Evolutionary conservation across 2,797 vertebrate species (phyloP), one percentile per base, ranked within the genome.

Genomic region (Gymnopithys bicolor): DNA sequence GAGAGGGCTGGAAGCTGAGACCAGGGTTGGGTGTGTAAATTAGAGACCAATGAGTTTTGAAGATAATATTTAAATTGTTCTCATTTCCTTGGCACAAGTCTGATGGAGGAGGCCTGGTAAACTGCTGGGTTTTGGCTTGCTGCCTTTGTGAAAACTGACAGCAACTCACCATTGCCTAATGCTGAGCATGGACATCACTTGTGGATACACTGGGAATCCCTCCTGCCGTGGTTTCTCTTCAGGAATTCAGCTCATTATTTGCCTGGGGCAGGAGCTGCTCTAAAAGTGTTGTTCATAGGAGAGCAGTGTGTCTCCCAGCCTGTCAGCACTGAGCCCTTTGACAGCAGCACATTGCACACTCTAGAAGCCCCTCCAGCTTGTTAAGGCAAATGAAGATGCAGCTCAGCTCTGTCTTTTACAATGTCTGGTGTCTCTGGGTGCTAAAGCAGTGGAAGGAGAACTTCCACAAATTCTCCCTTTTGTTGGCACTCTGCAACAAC

Each of bases 221-320:
- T 89, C 32, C 84, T 89, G 75, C 71, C 0, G 0, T 52, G 74
- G 78, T 85, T 95, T 69, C 63, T 67, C 77, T 73, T 94, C 85
- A 87, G 70, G 80, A 91, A 71, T 75, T 62, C 90, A 85, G 81
- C 74, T 78, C 35, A 19, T 90, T 68, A 16, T 63, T 75, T 93
- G 90, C 90, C 84, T 94, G 89, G 78, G 87, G 86, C 93, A 87
- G 81, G 70, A 87, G 86, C 53, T 88, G 59, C 70, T 91, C 91
- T 94, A 52, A 30, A 37, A 87, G 63, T 28, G 80, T 28, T 91
- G 88, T 64, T 91, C 77, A 33, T 13, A 80, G 90, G 90, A 37
- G 37, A 89, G 90, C 89, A 77, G 56, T 16, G 25, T 53, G 66
- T 82, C 81, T 84, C 49, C 68, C 89, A 85, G 3, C 82, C 90